Evolutionary conservation across 2,888 invertebrate species (phyloP).

Genomic region (Kuschelorhynchus macadamiae): DNA sequence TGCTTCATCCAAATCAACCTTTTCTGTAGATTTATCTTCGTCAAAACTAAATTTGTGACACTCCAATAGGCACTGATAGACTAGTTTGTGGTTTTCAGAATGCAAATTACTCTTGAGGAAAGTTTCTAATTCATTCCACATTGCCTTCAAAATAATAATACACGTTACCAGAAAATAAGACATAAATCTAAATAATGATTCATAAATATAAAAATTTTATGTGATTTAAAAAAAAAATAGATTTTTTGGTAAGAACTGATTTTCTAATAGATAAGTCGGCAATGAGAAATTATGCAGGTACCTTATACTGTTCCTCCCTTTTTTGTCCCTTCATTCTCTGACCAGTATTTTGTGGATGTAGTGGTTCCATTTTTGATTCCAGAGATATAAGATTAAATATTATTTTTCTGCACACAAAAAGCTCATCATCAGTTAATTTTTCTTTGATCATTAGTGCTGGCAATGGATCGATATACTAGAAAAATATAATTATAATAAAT

Average conservation of each 20-base stretch:
- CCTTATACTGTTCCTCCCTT: conserved; percentile 91
- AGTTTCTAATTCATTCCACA: conserved; percentile 92
- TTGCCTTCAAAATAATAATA: conserved; percentile 64
- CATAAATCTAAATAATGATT: not conserved
- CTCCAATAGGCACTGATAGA: conserved; percentile 86
- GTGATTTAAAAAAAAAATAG: too few species aligned
- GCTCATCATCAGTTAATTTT: conserved; percentile 86
- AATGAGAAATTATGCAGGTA: too few species aligned
- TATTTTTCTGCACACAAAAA: conserved; percentile 87
- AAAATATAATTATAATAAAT: conserved; percentile 32
- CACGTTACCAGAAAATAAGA: not conserved
- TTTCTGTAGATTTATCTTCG: conserved; percentile 73
- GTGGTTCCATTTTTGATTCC: conserved; percentile 87
- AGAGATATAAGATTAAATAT: conserved; percentile 85
- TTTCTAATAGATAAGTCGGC: too few species aligned
- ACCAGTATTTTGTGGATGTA: conserved; percentile 80
- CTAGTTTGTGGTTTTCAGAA: conserved; percentile 82
- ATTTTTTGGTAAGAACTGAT: too few species aligned
- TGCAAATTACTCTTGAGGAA: conserved; percentile 84
- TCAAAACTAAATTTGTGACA: conserved; percentile 75
- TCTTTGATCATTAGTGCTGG: conserved; percentile 86
- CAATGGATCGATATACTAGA: conserved; percentile 85
- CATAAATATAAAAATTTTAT: too few species aligned
- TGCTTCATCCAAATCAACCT: conserved; percentile 76
- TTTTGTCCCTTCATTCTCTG: conserved; percentile 75